Evolutionary conservation across 2,797 vertebrate species (phyloP).

Genomic region (Cossypha heuglini): DNA sequence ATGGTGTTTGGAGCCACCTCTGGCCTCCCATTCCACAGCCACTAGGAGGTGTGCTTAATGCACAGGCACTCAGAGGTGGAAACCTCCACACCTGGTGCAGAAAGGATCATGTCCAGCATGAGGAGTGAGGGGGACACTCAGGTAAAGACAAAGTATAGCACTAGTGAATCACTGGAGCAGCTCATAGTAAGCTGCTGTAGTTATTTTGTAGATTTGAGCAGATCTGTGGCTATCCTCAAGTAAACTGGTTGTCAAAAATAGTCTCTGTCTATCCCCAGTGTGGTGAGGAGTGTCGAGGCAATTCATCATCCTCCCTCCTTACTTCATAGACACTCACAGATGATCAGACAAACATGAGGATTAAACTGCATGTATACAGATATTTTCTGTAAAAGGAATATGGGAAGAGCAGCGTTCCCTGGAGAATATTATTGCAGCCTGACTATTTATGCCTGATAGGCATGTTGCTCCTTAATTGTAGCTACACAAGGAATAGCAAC

Average conservation of each 20-base stretch:
- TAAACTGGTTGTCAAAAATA: neutral
- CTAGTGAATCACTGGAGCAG: neutral
- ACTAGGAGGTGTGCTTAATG: slow-evolving; percentile 38
- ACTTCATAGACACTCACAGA: neutral
- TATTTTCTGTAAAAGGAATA: neutral
- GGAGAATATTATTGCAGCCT: slow-evolving; percentile 1
- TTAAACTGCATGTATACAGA: neutral
- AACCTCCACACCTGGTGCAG: neutral
- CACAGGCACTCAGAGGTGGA: neutral
- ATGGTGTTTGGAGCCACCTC: neutral
- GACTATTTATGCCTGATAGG: slow-evolving; percentile 42
- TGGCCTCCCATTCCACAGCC: neutral
- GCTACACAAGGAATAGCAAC: neutral
- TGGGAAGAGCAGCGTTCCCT: neutral
- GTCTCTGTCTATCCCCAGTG: neutral
- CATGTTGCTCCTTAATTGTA: slow-evolving; percentile 37
- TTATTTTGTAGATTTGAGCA: neutral
- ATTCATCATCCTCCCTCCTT: neutral
- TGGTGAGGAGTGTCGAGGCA: neutral
- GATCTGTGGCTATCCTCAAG: neutral
- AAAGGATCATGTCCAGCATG: neutral
- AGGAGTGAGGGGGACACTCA: neutral
- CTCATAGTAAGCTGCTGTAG: neutral
- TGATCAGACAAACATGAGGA: neutral
- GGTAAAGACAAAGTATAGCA: neutral